Percentiles rank a stretch among this genome's conserved stretches.
Evolutionary conservation across 2,113 vertebrate species (phyloP).

Genomic region (Labrus mixtus): DNA sequence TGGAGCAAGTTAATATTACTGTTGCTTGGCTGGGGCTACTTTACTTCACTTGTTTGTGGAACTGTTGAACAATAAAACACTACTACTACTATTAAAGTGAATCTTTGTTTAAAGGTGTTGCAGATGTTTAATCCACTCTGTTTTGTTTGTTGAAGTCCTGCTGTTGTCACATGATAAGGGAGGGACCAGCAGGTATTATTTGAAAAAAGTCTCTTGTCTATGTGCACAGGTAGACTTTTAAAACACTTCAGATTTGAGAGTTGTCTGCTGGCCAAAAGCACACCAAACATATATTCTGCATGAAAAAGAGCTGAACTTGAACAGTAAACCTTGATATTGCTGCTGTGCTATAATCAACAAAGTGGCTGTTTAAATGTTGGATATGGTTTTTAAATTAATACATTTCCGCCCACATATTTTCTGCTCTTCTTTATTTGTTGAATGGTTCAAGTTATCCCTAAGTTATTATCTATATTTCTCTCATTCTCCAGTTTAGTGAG

Average conservation of each 20-base stretch:
- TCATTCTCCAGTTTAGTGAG: background rate
- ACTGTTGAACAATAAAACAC: too few relatives aligned
- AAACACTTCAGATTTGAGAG: too few relatives aligned
- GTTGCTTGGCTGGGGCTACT: background rate
- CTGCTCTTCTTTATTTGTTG: background rate
- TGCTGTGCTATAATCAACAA: background rate
- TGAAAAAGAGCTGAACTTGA: too few relatives aligned
- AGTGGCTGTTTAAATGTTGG: background rate
- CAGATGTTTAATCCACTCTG: background rate
- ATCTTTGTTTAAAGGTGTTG: background rate
- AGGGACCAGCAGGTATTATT: conserved; percentile 10
- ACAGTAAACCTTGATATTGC: too few relatives aligned
- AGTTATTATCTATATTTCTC: background rate
- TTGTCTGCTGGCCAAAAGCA: too few relatives aligned
- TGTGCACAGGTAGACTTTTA: too few relatives aligned
- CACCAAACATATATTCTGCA: too few relatives aligned
- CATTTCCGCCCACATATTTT: background rate
- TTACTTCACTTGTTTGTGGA: too few relatives aligned
- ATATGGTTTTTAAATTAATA: background rate
- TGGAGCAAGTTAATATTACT: too few relatives aligned
- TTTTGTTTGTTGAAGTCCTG: background rate
- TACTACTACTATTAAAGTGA: too few relatives aligned
- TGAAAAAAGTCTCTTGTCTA: background rate
- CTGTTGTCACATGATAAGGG: conserved; percentile 38
- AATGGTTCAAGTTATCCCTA: background rate